Base-by-base conservation (phyloP, 2,797 vertebrate species). In the Neomorphus geoffroyi region DNA sequence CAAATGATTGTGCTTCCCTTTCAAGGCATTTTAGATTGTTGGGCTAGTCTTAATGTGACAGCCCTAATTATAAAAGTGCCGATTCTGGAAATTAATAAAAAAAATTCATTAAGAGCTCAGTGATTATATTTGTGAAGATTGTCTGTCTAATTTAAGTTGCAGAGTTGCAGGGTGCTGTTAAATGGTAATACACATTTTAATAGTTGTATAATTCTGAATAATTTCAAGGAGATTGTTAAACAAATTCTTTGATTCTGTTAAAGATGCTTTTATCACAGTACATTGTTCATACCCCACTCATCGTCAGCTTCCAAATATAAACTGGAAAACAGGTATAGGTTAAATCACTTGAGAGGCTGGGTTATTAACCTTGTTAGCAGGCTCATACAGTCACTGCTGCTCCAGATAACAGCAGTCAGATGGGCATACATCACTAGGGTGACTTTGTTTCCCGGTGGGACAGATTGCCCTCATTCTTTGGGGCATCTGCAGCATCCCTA, bases 111-210 rank as follows among this genome's bases (percentile, higher is more conserved):
- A 91, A 92, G 74, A 71, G 10, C 39, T 90, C 69, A 67, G 21
- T 93, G 89, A 79, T 95, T 89, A 26, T 86, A 65, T 93, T 95
- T 96, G 57, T 94, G 91, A 93, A 88, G 60, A 84, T 54, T 87
- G 62, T 89, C 70, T 64, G 48, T 33, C 53, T 94, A 75, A 96
- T 91, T 93, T 95, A 91, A 81, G 70, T 94, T 95, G 84, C 61
- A 86, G 88, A 56, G 46, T 46, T 94, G 85, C 67, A 89, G 71
- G 71, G 60, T 80, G 33, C 51, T 86, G 58, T 84, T 91, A 78
- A 85, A 39, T 33, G 71, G 35, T 88, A 93, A 90, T 93, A n/a
- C 94, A 66, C 66, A 91, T 97, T 97, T 97, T 95, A 95, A 94
- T 88, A 92, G 30, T 89, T 95, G 35, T 86, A 21, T 89, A 94